Evolutionary conservation across 2,888 invertebrate species (phyloP).

Genomic region (Prostheceraeus crozeri): DNA sequence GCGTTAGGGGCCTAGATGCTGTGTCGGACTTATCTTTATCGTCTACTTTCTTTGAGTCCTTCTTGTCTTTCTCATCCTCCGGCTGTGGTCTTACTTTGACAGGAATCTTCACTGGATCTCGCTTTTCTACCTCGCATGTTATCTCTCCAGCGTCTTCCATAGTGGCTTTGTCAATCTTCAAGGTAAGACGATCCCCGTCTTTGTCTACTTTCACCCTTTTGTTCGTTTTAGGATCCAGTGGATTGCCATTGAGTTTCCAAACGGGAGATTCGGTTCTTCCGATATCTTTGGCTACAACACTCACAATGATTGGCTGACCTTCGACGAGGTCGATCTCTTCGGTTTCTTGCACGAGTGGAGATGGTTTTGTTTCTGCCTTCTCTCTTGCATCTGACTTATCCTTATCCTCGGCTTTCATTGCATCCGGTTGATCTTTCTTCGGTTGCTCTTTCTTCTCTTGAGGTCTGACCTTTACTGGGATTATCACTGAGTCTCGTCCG

Average conservation of each 20-base stretch:
- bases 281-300: not conserved
- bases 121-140: conserved; percentile 2
- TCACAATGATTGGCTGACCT: conserved; percentile 16
- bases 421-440: too few relatives aligned
- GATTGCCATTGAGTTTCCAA: not conserved
- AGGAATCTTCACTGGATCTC: not conserved
- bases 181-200: not conserved
- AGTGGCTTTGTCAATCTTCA: not conserved
- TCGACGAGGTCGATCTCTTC: conserved; percentile 22
- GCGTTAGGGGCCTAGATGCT: not conserved
- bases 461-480: too few relatives aligned
- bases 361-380: too few relatives aligned
- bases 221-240: not conserved
- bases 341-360: too few relatives aligned
- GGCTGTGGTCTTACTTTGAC: conserved; percentile 9
- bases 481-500: too few relatives aligned
- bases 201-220: not conserved
- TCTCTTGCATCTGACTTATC: too few relatives aligned
- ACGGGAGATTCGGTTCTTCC: not conserved
- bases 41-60: too few relatives aligned
- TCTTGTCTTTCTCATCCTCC: conserved; percentile 18
- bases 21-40: conserved; percentile 18
- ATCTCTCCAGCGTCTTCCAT: conserved; percentile 10
- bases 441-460: too few relatives aligned
- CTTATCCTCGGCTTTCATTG: too few relatives aligned